phyloP scores from a whole-genome alignment of 2,888 invertebrate genomes.

The Caenorhabditis doughertyi region DNA sequence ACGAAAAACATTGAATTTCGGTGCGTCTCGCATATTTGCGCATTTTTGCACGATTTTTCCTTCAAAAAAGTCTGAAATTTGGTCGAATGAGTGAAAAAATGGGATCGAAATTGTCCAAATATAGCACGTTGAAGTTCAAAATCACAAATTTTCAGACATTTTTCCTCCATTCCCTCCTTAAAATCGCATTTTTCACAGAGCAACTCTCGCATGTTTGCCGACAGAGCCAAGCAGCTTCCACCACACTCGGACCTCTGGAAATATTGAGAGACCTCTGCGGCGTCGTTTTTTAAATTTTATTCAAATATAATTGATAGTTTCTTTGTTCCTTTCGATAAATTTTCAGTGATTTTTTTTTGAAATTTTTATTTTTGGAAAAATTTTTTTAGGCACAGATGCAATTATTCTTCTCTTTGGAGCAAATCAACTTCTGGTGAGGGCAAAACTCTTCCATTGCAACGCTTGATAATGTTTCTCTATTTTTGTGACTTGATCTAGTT shows the following conservation, averaged over 20 bases:
- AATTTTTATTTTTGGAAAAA: too few relatives aligned
- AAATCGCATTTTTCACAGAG: constrained; percentile 59
- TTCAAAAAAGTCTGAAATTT: too few relatives aligned
- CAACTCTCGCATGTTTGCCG: constrained; percentile 75
- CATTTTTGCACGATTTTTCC: too few relatives aligned
- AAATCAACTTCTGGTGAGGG: background rate
- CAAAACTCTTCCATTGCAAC: too few relatives aligned
- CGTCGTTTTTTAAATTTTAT: background rate
- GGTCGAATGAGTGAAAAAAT: too few relatives aligned
- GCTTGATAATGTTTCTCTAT: too few relatives aligned
- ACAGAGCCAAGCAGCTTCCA: constrained; percentile 65
- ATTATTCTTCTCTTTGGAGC: constrained; percentile 1
- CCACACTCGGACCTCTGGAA: constrained; percentile 74
- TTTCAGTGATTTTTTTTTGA: too few relatives aligned
- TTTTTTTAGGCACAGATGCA: background rate
- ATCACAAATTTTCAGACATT: background rate
- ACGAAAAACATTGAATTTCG: too few relatives aligned
- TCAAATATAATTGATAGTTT: background rate
- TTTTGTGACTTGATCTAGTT: too few relatives aligned
- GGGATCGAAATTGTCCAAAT: too few relatives aligned
- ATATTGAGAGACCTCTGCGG: constrained; percentile 52
- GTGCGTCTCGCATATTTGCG: too few relatives aligned
- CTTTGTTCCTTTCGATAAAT: background rate
- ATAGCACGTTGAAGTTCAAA: too few relatives aligned
- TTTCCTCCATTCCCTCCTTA: background rate